Base-by-base conservation (phyloP, 1,140 invertebrate genomes). In the Latrodectus geometricus region DNA sequence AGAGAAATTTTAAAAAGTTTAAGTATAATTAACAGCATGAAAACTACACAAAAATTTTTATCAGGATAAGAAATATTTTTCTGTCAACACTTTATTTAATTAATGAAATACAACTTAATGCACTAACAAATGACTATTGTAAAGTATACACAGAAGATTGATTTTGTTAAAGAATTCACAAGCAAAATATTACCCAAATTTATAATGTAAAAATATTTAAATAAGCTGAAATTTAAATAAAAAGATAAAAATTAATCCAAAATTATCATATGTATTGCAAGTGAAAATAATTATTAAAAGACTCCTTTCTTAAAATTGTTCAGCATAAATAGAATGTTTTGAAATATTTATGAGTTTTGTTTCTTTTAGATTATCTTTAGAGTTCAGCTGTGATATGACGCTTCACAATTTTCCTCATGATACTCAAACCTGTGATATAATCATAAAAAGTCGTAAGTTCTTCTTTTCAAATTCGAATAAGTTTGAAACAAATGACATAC, bases 381-480 rank as follows among this genome's bases (percentile, higher is more conserved):
- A 77, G 20, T 75, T 87, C 52, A 83, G 86, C 17, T 87, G 86
- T 72, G 79, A 82, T 49, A 87, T 87, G 86, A 20, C 54, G 9
- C 52, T 87, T 3, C 79, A 81, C 0, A 61, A 65, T n/a, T 87
- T 87, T 23, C 86, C 86, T 17, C 86, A 87, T 4, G 86, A 87
- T 9, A 87, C 86, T 52, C 86, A 87, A 21, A 83, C 78, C 2
- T 87, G 86, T 61, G 78, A 80, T 50, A 77, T 87, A 56, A 70
- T 82, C 11, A 48, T 82, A 52, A 81, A 82, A 83, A 87, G 86
- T 77, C 21, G 86, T 87, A 77, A 87, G 86, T 87, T 77, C 49
- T 35, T 35, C 35, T 5, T 35, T 35, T 35, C 35, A 35, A 35
- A 35, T 35, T 35, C 35, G 35, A 35, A 3, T 35, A 1, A 1